Conservation (phyloP, 2,888 invertebrate species). For the Biston stratarius region DNA sequence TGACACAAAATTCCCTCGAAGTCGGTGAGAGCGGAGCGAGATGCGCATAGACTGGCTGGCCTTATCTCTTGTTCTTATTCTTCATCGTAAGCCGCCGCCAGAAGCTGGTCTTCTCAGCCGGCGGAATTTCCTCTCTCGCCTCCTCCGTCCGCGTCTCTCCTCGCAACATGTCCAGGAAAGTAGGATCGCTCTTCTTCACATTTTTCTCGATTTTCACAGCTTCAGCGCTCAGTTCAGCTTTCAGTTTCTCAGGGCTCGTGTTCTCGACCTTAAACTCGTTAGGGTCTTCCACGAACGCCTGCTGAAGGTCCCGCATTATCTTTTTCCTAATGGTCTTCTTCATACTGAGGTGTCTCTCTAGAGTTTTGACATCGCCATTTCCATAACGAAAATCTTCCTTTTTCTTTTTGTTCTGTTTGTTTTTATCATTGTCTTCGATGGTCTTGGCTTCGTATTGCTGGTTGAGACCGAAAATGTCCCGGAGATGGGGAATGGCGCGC, state of each 20-base stretch:
- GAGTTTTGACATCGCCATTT: conserved; percentile 90
- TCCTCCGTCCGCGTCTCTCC: conserved; percentile 85
- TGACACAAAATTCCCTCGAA: conserved; percentile 30
- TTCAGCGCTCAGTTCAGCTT: conserved; percentile 89
- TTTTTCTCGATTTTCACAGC: conserved; percentile 88
- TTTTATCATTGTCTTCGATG: conserved; percentile 82
- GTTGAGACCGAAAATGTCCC: conserved; percentile 90
- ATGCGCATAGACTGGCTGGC: conserved; percentile 47
- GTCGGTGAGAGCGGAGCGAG: conserved; percentile 62
- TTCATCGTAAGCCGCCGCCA: conserved; percentile 90
- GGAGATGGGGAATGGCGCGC: conserved; percentile 91
- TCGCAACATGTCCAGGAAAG: conserved; percentile 89
- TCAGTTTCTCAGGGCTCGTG: conserved; percentile 89
- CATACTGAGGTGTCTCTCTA: conserved; percentile 94
- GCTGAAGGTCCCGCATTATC: conserved; percentile 93
- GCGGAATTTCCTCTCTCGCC: conserved; percentile 77
- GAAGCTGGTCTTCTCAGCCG: conserved; percentile 88
- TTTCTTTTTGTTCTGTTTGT: conserved; percentile 87
- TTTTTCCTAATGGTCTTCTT: conserved; percentile 95
- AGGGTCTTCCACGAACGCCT: conserved; percentile 90
- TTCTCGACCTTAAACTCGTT: conserved; percentile 90
- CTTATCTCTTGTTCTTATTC: conserved; percentile 89
- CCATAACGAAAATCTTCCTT: conserved; percentile 90
- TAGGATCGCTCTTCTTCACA: conserved; percentile 85
- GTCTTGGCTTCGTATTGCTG: conserved; percentile 82